These are phyloP conservation scores for Panopea generosa DNA, from an alignment of 2,888 invertebrate genomes.

Conservation along the genomic window DNA sequence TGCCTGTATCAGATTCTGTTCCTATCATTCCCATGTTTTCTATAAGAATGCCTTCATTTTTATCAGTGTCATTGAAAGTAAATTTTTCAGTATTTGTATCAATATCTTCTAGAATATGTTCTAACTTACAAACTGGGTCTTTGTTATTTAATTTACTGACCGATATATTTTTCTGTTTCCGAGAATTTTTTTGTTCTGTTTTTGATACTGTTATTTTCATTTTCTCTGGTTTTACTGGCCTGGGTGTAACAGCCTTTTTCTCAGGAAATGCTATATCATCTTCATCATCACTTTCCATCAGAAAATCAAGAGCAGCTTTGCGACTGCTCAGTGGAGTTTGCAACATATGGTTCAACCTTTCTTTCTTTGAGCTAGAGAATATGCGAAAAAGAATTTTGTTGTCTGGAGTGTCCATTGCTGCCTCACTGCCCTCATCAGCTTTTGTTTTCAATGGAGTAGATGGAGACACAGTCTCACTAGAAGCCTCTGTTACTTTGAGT, in stretches of 20 bases:
- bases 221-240: slow-evolving; percentile 20
- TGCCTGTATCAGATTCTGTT: background rate
- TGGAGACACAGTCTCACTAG: background rate
- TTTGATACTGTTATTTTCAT: slow-evolving; percentile 4
- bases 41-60: background rate
- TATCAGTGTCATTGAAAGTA: no score
- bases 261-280: slow-evolving; percentile 53
- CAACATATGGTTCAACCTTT: slow-evolving; percentile 20
- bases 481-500: background rate
- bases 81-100: no score
- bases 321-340: slow-evolving; percentile 59
- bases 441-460: slow-evolving; percentile 15
- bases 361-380: slow-evolving; percentile 13
- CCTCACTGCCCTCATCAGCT: background rate
- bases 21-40: background rate
- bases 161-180: background rate
- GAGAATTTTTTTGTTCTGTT: background rate
- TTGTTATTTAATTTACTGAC: background rate
- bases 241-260: slow-evolving; percentile 49
- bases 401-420: slow-evolving; percentile 15
- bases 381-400: background rate
- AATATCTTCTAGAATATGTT: no score
- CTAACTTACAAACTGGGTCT: no score
- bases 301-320: slow-evolving; percentile 48
- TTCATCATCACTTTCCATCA: slow-evolving; percentile 61